phyloP scores from a whole-genome alignment of 1,140 invertebrate species.

The Atopsyche davidsoni region DNA sequence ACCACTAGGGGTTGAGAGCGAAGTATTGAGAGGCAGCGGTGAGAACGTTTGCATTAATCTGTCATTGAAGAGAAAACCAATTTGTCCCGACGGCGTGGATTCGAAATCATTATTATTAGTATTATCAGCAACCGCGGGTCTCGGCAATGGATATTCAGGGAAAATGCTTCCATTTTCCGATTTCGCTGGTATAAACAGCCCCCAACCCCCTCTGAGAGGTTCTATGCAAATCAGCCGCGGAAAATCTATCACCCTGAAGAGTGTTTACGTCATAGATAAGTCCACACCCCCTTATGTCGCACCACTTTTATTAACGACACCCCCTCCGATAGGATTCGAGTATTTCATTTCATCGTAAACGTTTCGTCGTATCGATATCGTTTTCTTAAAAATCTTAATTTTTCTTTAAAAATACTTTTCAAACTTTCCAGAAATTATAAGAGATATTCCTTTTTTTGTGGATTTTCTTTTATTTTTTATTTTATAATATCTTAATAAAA shows the following conservation, averaged over 20 bases:
- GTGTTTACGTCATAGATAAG: conserved; percentile 21
- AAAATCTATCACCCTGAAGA: conserved; percentile 25
- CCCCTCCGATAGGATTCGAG: not conserved
- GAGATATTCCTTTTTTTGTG: too few relatives aligned
- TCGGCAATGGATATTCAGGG: conserved; percentile 16
- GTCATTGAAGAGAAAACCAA: conserved; percentile 32
- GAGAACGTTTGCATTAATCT: conserved; percentile 29
- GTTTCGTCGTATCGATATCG: too few relatives aligned
- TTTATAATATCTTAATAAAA: too few relatives aligned
- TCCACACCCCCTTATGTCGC: conserved; percentile 7
- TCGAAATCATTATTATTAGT: conserved; percentile 30
- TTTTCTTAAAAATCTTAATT: too few relatives aligned
- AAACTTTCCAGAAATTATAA: too few relatives aligned
- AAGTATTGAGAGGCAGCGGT: not conserved
- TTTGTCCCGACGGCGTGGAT: conserved; percentile 27
- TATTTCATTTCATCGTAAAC: too few relatives aligned
- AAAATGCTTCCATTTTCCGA: conserved; percentile 27
- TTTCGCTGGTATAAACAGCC: conserved; percentile 21
- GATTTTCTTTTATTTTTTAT: too few relatives aligned
- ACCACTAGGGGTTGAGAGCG: not conserved
- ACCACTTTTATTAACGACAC: conserved; percentile 15
- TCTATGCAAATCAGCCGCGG: conserved; percentile 22
- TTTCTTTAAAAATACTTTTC: too few relatives aligned
- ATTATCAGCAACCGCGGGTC: conserved; percentile 23
- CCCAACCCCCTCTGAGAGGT: conserved; percentile 15